Conservation (phyloP, 2,797 vertebrate species). For the Falco cherrug region DNA sequence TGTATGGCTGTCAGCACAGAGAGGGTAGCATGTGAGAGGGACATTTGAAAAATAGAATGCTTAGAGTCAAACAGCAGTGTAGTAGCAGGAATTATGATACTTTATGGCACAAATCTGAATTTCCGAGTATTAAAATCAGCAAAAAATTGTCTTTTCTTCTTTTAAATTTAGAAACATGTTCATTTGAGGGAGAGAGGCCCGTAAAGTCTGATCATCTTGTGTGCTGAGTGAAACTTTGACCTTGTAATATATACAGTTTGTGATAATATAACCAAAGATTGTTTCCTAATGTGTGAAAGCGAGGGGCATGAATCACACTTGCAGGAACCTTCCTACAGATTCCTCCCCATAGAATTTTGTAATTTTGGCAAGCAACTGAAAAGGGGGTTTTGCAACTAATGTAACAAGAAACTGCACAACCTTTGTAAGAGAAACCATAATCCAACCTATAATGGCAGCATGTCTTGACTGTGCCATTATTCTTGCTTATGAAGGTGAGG, state of each 20-base stretch:
- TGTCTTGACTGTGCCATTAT: background rate
- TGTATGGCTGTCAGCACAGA: background rate
- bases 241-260: background rate
- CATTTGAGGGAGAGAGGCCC: background rate
- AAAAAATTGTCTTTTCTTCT: background rate
- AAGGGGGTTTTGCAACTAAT: background rate
- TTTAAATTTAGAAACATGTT: background rate
- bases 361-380: background rate
- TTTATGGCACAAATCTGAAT: background rate
- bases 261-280: background rate
- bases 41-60: background rate
- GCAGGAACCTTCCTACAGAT: background rate
- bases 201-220: background rate
- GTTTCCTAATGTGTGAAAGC: background rate
- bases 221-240: background rate
- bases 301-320: background rate
- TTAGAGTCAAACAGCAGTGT: background rate
- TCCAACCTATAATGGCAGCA: accelerated
- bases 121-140: background rate
- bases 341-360: background rate
- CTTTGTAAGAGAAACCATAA: background rate
- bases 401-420: background rate
- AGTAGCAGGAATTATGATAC: background rate
- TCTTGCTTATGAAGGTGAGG: background rate
- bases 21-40: background rate